Base-by-base conservation (phyloP, 2,888 invertebrate genomes). In the Conchocele bisecta region DNA sequence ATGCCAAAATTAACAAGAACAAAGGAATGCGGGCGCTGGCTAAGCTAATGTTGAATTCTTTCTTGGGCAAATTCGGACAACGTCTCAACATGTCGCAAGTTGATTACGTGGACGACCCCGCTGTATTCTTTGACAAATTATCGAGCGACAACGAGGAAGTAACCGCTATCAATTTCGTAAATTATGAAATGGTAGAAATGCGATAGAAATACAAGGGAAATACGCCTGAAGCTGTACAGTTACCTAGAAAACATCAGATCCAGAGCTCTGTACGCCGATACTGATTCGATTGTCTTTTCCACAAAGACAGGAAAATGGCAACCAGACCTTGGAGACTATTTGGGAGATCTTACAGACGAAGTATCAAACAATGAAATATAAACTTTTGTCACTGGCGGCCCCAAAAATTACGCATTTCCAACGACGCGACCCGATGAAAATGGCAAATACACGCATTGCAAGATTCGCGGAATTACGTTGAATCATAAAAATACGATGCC, bases 331-430 rank as follows among this genome's bases (percentile, higher is more conserved):
- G 90, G 89, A 28, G 79, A 83, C 58, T 87, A 75, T 64, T 58
- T 90, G 17, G 88, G 89, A 0, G 88, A 91, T 53, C 69, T 91
- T 70, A 91, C 89, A 0, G 84, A 91, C 68, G 90, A 91, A 64
- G 57, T 90, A 0, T 70, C 60, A 20, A 54, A 53, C 13, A 67
- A 63, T 13, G 48, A 24, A 42, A 75, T 70, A 39, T 29, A 42
- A 15, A 17, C 31, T 22, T 70, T 70, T 63, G 70, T 70, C 9
- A 70, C 58, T 9, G 66, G 66, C 13, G 66, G 70, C 3, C 70
- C 60, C 15, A 75, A 70, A 41, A 70, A 70, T 50, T 70, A 75
- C 29, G 66, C 75, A 20, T 70, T 65, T 28, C 46, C 46, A n/a
- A 37, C 72, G 35, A 31, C 42, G 11, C 54, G 54, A 59, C 59